Conservation (phyloP, 2,888 invertebrate species). For the Nebria brevicollis region DNA sequence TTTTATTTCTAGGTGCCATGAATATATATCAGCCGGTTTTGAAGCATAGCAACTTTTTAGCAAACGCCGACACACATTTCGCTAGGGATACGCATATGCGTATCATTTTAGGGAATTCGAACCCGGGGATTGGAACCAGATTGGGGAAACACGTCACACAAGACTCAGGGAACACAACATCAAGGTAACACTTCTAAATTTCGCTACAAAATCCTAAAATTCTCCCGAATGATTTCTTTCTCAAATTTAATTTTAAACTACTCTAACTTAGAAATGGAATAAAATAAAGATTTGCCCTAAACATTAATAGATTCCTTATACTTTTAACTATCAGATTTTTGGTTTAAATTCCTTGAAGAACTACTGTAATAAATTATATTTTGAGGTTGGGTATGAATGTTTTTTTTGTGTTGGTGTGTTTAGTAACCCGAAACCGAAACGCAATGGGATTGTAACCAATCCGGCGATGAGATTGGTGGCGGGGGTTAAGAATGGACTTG, state of each 20-base stretch:
- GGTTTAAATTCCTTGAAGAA: background rate
- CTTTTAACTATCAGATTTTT: background rate
- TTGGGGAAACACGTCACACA: conserved; percentile 44
- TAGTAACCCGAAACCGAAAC: conserved; percentile 71
- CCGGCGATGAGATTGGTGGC: conserved; percentile 86
- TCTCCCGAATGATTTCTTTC: too few relatives aligned
- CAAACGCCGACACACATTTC: conserved; percentile 80
- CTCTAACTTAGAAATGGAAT: too few relatives aligned
- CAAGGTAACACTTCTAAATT: conserved; percentile 21
- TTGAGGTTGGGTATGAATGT: conserved; percentile 4
- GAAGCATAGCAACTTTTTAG: conserved; percentile 61
- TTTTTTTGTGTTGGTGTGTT: conserved; percentile 12
- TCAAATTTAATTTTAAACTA: too few relatives aligned
- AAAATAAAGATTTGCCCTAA: too few relatives aligned
- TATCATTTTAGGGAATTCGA: conserved; percentile 76
- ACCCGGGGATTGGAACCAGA: conserved; percentile 57
- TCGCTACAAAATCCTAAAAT: background rate
- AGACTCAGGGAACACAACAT: conserved; percentile 53
- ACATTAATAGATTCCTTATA: background rate
- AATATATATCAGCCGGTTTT: conserved; percentile 63
- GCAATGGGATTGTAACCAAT: conserved; percentile 87
- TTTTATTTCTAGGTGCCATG: conserved; percentile 56
- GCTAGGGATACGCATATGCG: conserved; percentile 92
- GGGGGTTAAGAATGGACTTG: conserved; percentile 78
- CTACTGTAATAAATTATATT: conserved; percentile 34